These are phyloP conservation scores for Hemibagrus guttatus DNA, from an alignment of 2,797 vertebrate species.

Conservation along the genomic window DNA sequence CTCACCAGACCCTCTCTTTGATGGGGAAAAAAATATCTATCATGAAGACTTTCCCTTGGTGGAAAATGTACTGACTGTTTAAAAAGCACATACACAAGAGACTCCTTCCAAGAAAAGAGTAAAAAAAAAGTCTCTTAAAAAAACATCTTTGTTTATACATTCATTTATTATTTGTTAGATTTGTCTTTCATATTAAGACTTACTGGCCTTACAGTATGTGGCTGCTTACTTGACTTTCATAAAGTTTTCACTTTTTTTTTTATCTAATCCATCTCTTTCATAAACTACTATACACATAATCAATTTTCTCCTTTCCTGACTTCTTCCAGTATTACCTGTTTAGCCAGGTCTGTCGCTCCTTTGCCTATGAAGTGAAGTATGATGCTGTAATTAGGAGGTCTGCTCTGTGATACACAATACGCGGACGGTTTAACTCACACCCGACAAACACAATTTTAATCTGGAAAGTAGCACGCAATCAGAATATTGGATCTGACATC, in stretches of 20 bases:
- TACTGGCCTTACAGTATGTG: background rate
- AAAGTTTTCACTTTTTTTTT: background rate
- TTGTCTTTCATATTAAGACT: background rate
- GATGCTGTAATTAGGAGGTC: slow-evolving; percentile 70
- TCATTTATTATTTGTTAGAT: background rate
- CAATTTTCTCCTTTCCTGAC: slow-evolving; percentile 1
- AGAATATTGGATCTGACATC: slow-evolving; percentile 89
- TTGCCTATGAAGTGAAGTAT: slow-evolving; percentile 64
- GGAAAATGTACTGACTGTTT: background rate
- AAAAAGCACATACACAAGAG: background rate
- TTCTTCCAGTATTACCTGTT: slow-evolving; percentile 21
- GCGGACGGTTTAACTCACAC: slow-evolving; percentile 72
- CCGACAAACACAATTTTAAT: slow-evolving; percentile 83
- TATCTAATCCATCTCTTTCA: background rate
- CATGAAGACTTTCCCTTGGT: background rate
- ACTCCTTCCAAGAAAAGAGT: background rate
- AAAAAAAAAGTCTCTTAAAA: background rate
- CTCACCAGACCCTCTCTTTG: background rate
- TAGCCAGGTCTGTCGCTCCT: slow-evolving; percentile 22
- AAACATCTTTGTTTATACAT: background rate
- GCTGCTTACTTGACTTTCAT: background rate
- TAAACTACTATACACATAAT: background rate
- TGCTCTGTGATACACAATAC: slow-evolving; percentile 77
- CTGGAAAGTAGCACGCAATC: slow-evolving; percentile 82
- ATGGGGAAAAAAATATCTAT: background rate